A percentile compares a stretch with the other conserved stretches of the same genome.
Evolutionary conservation across 2,888 invertebrate species (phyloP).

Genomic region (Cephus nigrinus): DNA sequence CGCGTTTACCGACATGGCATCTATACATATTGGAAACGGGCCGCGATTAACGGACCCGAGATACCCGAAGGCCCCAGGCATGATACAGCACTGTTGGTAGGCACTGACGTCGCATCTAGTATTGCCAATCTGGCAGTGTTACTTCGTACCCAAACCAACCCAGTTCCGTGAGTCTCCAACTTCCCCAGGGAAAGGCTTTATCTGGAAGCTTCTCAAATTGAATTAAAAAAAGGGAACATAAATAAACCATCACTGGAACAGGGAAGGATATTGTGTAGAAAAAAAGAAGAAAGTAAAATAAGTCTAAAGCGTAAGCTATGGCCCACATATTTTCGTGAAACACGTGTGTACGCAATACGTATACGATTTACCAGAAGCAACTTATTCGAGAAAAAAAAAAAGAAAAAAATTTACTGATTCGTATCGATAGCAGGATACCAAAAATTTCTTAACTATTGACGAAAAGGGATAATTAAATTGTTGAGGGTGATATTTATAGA

Average conservation of each 20-base stretch:
- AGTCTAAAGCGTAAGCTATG: background rate
- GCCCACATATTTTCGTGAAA: background rate
- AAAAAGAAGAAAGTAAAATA: background rate
- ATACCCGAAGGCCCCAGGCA: background rate
- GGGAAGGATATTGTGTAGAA: background rate
- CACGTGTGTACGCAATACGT: background rate
- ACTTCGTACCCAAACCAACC: no score
- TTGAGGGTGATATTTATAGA: background rate
- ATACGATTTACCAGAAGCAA: no score
- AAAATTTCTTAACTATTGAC: background rate
- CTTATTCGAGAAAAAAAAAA: background rate
- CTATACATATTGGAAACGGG: slow-evolving; percentile 36
- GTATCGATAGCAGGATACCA: background rate
- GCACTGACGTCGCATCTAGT: background rate
- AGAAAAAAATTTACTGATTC: background rate
- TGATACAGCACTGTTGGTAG: background rate
- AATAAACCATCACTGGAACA: background rate
- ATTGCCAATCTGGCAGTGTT: background rate
- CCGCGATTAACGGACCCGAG: background rate
- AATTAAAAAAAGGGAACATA: background rate
- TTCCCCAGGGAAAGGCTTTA: background rate
- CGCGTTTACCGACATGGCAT: slow-evolving; percentile 53
- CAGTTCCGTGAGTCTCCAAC: background rate
- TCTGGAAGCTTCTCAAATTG: background rate
- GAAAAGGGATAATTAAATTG: background rate